Evolutionary conservation across 1,140 invertebrate species (phyloP).

Genomic region (Brachionus rotundiformis): DNA sequence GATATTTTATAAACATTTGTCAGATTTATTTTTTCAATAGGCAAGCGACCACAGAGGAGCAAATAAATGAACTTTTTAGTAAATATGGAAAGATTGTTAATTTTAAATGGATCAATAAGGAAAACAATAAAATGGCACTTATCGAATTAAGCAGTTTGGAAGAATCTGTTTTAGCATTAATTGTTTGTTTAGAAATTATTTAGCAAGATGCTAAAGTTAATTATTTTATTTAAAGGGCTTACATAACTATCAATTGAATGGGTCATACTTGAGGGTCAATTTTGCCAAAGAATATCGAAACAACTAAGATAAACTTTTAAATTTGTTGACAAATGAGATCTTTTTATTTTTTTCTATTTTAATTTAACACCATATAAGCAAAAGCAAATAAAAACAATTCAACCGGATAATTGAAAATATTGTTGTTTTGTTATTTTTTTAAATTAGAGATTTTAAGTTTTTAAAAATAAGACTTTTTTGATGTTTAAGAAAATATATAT

Average conservation of each 20-base stretch:
- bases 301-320: conserved; percentile 27
- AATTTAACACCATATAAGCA: conserved; percentile 20
- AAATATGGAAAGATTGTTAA: conserved; percentile 48
- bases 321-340: neutral
- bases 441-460: conserved; percentile 16
- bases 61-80: conserved; percentile 48
- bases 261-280: conserved; percentile 50
- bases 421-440: conserved; percentile 23
- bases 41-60: conserved; percentile 56
- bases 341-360: conserved; percentile 24
- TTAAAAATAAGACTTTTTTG: neutral
- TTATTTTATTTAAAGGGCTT: neutral
- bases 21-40: conserved; percentile 3
- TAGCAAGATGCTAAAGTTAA: too few species aligned
- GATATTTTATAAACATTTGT: neutral
- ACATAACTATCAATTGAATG: conserved; percentile 48
- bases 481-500: neutral
- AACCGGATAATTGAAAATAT: conserved; percentile 24
- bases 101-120: conserved; percentile 75
- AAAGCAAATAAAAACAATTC: neutral
- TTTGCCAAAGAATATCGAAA: conserved; percentile 43
- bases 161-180: conserved; percentile 89
- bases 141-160: conserved; percentile 91
- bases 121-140: conserved; percentile 93
- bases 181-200: too few species aligned